A percentile compares a stretch with the other conserved stretches of the same genome.
Conservation (phyloP, 2,113 vertebrate genomes). For the Mola mola region DNA sequence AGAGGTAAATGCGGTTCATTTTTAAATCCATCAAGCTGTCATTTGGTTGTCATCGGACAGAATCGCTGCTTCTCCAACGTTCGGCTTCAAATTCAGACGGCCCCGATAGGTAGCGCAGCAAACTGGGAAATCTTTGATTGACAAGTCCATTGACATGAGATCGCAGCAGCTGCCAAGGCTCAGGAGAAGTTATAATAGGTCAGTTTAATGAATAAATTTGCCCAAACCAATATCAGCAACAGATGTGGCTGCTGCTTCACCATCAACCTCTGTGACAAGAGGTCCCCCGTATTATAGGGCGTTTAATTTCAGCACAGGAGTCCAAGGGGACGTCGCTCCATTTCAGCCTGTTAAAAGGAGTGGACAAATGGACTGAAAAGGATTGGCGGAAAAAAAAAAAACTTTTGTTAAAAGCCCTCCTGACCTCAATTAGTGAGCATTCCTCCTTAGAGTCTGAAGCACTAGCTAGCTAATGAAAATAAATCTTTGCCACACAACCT, state of each 20-base stretch:
- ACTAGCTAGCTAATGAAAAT: slow-evolving; percentile 21
- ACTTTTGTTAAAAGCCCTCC: slow-evolving; percentile 41
- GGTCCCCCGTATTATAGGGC: slow-evolving; percentile 62
- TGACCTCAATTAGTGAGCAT: slow-evolving; percentile 76
- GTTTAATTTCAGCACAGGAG: slow-evolving; percentile 69
- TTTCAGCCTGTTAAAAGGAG: slow-evolving; percentile 67
- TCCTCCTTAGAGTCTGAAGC: slow-evolving; percentile 54
- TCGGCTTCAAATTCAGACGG: too few species aligned
- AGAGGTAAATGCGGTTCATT: slow-evolving; percentile 6
- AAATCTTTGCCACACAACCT: slow-evolving; percentile 21
- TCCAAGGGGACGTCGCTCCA: slow-evolving; percentile 62
- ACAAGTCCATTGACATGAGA: slow-evolving; percentile 59
- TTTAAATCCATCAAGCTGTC: slow-evolving; percentile 13
- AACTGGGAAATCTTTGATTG: slow-evolving; percentile 51
- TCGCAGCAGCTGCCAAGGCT: slow-evolving; percentile 1
- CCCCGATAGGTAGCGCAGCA: slow-evolving; percentile 28
- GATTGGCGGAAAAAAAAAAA: slow-evolving; percentile 61
- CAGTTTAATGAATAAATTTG: slow-evolving; percentile 60
- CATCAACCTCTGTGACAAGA: slow-evolving; percentile 52
- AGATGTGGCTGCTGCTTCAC: slow-evolving; percentile 14
- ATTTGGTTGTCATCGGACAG: slow-evolving; percentile 9
- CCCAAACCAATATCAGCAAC: slow-evolving; percentile 29
- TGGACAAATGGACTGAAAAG: slow-evolving; percentile 47
- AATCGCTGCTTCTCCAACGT: slow-evolving; percentile 14
- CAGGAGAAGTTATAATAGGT: slow-evolving; percentile 59